Evolutionary conservation across 2,888 invertebrate species (phyloP).

Genomic region (Stratiomys singularior): DNA sequence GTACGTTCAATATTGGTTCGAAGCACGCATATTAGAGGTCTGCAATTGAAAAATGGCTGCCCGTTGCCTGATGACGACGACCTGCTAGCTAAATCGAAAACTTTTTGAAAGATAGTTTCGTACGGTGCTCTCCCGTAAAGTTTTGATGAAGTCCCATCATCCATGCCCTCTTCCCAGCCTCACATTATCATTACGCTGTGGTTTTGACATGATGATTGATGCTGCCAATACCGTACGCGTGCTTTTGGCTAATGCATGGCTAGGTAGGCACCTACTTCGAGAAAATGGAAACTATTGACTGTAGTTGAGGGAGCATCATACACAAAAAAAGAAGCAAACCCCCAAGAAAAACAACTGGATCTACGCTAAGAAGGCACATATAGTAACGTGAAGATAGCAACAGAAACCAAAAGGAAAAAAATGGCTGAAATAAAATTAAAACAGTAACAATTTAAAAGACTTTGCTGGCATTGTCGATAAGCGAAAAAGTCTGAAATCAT

Average conservation of each 20-base stretch:
- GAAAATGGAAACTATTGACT: conserved; percentile 19
- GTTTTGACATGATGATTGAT: conserved; percentile 58
- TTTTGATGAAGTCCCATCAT: conserved; percentile 10
- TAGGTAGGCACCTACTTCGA: neutral
- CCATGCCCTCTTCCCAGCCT: conserved; percentile 24
- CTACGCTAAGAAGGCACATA: neutral
- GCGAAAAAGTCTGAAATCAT: conserved; percentile 18
- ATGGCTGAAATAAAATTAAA: neutral
- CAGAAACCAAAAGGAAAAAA: no score
- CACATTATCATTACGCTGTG: conserved; percentile 50
- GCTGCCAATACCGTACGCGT: conserved; percentile 55
- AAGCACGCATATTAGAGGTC: neutral
- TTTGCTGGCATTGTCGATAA: neutral
- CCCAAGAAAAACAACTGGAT: no score
- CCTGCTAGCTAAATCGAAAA: conserved; percentile 41
- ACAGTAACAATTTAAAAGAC: conserved; percentile 7
- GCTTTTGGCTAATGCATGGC: conserved; percentile 52
- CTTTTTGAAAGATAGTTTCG: conserved; percentile 18
- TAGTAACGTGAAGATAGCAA: neutral
- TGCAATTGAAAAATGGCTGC: conserved; percentile 33
- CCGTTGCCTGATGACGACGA: neutral
- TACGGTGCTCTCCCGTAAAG: neutral
- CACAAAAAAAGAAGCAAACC: no score
- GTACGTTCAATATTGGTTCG: no score
- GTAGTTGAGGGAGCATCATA: neutral